Evolutionary conservation across 2,113 vertebrate genomes (phyloP), one percentile per base, ranked within the genome.

Genomic region (Agapornis roseicollis): DNA sequence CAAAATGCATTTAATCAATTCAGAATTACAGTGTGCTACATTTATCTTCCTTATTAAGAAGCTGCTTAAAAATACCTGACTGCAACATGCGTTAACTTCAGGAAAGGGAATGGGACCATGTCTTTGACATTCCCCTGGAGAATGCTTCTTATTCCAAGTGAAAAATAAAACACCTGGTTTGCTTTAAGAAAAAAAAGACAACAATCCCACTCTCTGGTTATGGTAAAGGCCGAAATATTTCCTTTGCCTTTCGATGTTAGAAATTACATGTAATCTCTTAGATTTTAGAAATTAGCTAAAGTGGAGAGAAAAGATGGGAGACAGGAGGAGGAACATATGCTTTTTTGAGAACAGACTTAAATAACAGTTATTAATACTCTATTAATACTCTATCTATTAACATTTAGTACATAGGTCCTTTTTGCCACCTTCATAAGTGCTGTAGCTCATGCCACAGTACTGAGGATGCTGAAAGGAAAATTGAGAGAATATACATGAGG

Each of bases 11-110:
- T 87, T 61, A 93, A 81, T 79, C 77, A 69, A 31, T 65, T 76
- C 73, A 82, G 53, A 79, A 92, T 66, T 93, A 73, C 44, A 79
- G 25, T 5, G 11, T 61, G 46, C 17, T 72, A 70, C 85, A 80
- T 91, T 91, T 85, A 69, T 70, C 31, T 82, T 12, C 44, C 22
- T 6, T 58, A 27, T 49, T 85, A 91, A 69, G 39, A 88, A 80
- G 63, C n/a, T 85, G 79, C n/a, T 66, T 53, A 80, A 80, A 95
- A 89, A 39, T 33, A 73, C 61, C 44, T 70, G 63, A 77, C 35
- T 73, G 49, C 44, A 77, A 66, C 42, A 77, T 2, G 14, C 7
- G 5, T 49, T 49, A 76, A 61, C 37, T 56, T 76, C 31, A 85
- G 63, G 19, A 82, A 88, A 61, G 27, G 12, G 63, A 91, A 41